A percentile compares a stretch with the other conserved stretches of the same genome.
Evolutionary conservation across 2,797 vertebrate genomes (phyloP).

Genomic region (Silurus lanzhouensis): DNA sequence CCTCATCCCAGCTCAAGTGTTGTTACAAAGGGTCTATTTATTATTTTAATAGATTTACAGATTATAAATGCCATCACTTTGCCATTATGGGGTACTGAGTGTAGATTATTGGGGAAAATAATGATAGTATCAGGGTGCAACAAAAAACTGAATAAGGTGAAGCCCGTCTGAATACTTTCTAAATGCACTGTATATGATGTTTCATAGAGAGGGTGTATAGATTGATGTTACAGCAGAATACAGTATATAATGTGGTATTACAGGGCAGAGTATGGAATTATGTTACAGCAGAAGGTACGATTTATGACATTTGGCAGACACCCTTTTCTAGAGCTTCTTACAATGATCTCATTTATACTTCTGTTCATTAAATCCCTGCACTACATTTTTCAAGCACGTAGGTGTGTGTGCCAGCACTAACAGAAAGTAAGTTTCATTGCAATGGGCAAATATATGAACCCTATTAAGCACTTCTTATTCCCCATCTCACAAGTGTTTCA

Average conservation of each 20-base stretch:
- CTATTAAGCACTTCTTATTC: neutral
- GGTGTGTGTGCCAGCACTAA: neutral
- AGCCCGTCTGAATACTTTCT: too few species aligned
- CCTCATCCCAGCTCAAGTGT: too few species aligned
- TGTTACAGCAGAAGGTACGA: neutral
- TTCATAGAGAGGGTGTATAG: neutral
- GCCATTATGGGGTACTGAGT: too few species aligned
- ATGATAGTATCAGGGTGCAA: too few species aligned
- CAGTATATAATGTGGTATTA: neutral
- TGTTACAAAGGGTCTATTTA: too few species aligned
- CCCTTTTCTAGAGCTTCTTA: too few species aligned
- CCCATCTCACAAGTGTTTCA: neutral
- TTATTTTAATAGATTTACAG: too few species aligned
- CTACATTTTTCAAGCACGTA: neutral
- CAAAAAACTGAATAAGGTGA: too few species aligned
- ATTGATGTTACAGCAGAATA: neutral
- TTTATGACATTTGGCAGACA: neutral
- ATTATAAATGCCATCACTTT: too few species aligned
- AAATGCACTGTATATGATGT: neutral
- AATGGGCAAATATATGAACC: neutral
- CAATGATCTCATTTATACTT: neutral
- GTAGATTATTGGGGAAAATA: too few species aligned
- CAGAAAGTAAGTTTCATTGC: neutral
- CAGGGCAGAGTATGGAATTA: neutral
- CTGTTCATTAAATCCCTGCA: neutral